Evolutionary conservation across 2,888 invertebrate genomes (phyloP).

Genomic region (Malacosoma neustria): DNA sequence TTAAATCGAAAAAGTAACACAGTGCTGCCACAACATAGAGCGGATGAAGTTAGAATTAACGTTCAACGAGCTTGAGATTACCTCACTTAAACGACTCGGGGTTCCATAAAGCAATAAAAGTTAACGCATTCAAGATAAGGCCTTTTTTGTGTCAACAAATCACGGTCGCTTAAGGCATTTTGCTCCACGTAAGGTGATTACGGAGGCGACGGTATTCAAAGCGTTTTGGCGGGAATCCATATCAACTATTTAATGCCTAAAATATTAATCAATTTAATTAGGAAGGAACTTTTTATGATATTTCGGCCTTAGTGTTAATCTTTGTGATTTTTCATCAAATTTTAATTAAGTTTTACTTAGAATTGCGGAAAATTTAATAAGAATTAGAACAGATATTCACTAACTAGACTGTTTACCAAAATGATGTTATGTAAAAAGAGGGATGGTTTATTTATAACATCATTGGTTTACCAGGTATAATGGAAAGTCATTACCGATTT

Average conservation of each 20-base stretch:
- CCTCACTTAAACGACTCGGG: constrained; percentile 22
- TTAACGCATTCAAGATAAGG: constrained; percentile 32
- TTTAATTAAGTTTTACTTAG: too few species aligned
- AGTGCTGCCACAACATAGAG: constrained; percentile 35
- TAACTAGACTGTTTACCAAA: too few species aligned
- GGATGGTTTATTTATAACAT: too few species aligned
- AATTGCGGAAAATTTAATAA: too few species aligned
- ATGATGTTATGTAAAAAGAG: too few species aligned
- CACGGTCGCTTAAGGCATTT: constrained; percentile 29
- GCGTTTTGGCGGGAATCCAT: background rate
- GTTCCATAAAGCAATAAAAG: constrained; percentile 38
- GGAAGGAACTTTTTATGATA: too few species aligned
- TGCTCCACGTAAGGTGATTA: constrained; percentile 1
- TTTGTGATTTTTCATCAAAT: too few species aligned
- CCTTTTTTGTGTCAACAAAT: constrained; percentile 26
- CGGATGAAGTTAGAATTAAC: constrained; percentile 45
- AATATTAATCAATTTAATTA: background rate
- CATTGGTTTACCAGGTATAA: too few species aligned
- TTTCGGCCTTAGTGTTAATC: too few species aligned
- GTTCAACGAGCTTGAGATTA: constrained; percentile 16
- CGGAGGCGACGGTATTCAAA: background rate
- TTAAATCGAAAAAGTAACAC: too few species aligned
- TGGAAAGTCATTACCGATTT: too few species aligned
- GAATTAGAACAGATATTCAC: too few species aligned
- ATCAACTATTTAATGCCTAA: background rate